Evolutionary conservation across 2,888 invertebrate species (phyloP), one percentile per base, ranked within the genome.

Genomic region (Celastrina argiolus): DNA sequence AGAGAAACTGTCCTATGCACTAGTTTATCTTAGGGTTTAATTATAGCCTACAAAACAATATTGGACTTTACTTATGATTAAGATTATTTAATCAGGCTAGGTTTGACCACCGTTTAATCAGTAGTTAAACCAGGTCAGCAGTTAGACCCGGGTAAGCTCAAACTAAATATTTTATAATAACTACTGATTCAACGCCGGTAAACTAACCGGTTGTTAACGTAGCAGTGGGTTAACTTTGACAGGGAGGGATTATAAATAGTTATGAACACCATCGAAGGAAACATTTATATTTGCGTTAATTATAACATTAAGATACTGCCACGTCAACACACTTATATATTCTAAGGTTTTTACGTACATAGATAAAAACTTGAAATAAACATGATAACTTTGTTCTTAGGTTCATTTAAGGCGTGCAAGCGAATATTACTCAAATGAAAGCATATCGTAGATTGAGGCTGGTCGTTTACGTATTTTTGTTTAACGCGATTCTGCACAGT

Each of bases 31-130:
- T 6, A 39, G 36, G 39, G 22, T 61, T 10, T 14, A 7, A 22
- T 14, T 61, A 39, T 34, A 39, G 36, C 22, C 71, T 72, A 73
- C 69, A 71, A 69, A 67, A 71, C 68, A 73, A 74, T 67, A 10
- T 64, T 75, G 73, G 75, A 75, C 72, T 73, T 71, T 66, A 70
- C 64, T 72, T 70, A 66, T 18, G 31, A 41, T 68, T 26, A 34
- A 59, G 28, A 41, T 10, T 16, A 34, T 31, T 45, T 31, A 34
- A 51, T 45, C 2, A 45, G 42, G 18, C 22, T 5, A 5, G 14
- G 22, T 51, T 51, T 51, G 12, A 51, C 22, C 51, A 63, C 22
- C 34, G 63, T 39, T 18, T 63, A 63, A 63, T 18, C 39, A 22
- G 39, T 7, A 22, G 14, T 26, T 7, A n/a, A 39, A 28, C 22